Base-by-base conservation (phyloP, 1,140 invertebrate genomes). In the Nylanderia fulva region DNA sequence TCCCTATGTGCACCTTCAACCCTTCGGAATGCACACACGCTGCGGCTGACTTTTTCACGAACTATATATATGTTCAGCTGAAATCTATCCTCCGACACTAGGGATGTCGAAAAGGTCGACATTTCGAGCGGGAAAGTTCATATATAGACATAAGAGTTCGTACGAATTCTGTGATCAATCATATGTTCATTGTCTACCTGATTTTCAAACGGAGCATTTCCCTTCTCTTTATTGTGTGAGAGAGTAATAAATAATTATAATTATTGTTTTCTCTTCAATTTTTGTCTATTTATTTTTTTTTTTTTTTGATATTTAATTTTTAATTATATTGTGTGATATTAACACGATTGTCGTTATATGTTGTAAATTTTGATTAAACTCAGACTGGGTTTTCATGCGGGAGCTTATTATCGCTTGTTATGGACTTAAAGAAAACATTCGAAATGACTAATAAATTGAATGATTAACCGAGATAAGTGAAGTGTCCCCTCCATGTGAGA, bases 391-490 rank as follows among this genome's bases (percentile, higher is more conserved):
- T 8, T 6, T 74, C 29, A 2, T 24, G 15, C 15, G 8, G n/a
- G n/a, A 15, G n/a, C 2, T 48, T 69, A 33, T 7, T 29, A 21
- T n/a, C n/a, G n/a, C 29, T 60, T 33, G 48, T 33, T n/a, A 29
- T 39, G 72, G 61, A 76, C 39, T 63, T 33, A 11, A 39, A 9
- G 15, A 61, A 75, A 61, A 13, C 29, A 36, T 75, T 75, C 33
- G 21, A 75, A 15, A 33, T 48, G 45, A 48, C 45, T 48, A 48
- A 42, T 2, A 33, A 72, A 72, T 61, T 75, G 13, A 75, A 61
- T 45, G 36, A 76, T 15, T 76, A 76, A 76, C 42, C 24, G 27
- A 74, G 56, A 63, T 76, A 63, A 63, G 36, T 75, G 72, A 18
- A 75, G 72, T 76, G 74, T 76, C 58, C 18, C 18, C 56, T n/a